phyloP scores from a whole-genome alignment of 2,113 vertebrate species.

The Illadopsis cleaveri region DNA sequence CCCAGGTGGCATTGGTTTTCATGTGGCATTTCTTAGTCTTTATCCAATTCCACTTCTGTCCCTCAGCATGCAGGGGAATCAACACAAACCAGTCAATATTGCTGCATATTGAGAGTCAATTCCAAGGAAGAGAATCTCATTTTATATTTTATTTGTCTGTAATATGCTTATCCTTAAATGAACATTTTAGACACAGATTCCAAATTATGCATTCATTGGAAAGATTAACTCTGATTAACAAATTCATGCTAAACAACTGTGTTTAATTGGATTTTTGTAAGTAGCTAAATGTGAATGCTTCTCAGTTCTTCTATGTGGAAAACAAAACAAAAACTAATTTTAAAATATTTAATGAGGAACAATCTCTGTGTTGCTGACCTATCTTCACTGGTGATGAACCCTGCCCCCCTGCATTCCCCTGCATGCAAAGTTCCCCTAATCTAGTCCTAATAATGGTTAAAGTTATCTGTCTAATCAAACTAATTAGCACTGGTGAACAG shows the following conservation, averaged over 20 bases:
- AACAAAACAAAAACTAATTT: constrained; percentile 49
- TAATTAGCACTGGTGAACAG: constrained; percentile 81
- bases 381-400: constrained; percentile 5
- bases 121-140: constrained; percentile 23
- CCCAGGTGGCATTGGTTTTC: constrained; percentile 9
- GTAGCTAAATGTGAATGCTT: constrained; percentile 71
- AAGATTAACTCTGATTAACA: constrained; percentile 84
- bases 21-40: constrained; percentile 12
- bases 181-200: constrained; percentile 76
- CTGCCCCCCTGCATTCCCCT: neutral
- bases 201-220: constrained; percentile 79
- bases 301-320: constrained; percentile 49
- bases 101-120: constrained; percentile 29
- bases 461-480: constrained; percentile 82
- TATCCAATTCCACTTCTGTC: constrained; percentile 27
- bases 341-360: constrained; percentile 44
- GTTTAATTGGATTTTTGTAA: constrained; percentile 82
- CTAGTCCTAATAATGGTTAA: constrained; percentile 71
- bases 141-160: constrained; percentile 52
- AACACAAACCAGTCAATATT: constrained; percentile 34
- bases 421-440: constrained; percentile 35
- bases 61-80: constrained; percentile 32
- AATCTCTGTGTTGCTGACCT: constrained; percentile 34
- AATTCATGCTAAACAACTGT: constrained; percentile 80
- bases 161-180: constrained; percentile 67